Base-by-base conservation (phyloP, 2,797 vertebrate species). In the Alcedo quadribrachys region DNA sequence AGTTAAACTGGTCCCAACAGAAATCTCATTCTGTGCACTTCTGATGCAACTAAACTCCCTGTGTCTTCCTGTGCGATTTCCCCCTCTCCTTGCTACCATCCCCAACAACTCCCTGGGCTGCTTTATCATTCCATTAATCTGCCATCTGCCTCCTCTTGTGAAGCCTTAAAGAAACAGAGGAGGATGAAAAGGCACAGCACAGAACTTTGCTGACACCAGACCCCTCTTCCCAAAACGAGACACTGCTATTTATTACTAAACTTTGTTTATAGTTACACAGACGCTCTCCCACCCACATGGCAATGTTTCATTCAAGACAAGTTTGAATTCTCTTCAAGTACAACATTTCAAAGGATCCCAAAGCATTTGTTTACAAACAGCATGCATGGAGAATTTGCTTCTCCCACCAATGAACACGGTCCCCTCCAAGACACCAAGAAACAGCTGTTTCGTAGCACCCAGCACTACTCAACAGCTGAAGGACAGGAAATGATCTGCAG, bases 321-420 rank as follows among this genome's bases (percentile, higher is more conserved):
- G 69, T 74, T 73, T 90, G 87, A 95, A 94, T 92, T 90, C 85
- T 70, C 92, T 92, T 96, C 94, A 80, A 94, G 87, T 91, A 84
- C 69, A 93, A 93, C 67, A 91, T 95, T 93, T 96, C 94, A 94
- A 95, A 94, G 90, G 86, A 89, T 86, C 85, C 67, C 87, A 75
- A 93, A 53, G 78, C 76, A 92, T 82, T 91, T 94, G 88, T 96
- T 96, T 96, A 96, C 94, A 95, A 96, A 96, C 92, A 95, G 79
- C 51, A 57, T 10, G 51, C 66, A 90, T 3, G 5, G 81, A 93
- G 89, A 95, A 90, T 58, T 90, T 3, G 2, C 45, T 92, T 92
- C 80, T 73, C 71, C 70, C 92, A 94, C 75, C 90, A 92, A 55
- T 67, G 78, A 94, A 79, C 33, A 20, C 0, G 11, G 85, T 84